phyloP scores from a whole-genome alignment of 1,140 invertebrate species.

The Aphis gossypii region DNA sequence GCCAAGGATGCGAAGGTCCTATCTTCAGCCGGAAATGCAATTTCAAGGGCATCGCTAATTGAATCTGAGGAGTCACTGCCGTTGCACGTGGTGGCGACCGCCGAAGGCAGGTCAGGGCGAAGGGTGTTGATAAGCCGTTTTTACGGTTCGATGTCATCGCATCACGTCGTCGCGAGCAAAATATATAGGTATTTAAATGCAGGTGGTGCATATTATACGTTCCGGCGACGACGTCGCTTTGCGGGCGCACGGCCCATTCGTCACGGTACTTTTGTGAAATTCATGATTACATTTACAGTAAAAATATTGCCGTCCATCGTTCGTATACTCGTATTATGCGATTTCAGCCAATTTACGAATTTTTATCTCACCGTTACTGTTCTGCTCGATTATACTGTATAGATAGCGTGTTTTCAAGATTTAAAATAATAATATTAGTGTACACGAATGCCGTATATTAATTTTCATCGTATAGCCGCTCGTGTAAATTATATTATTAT shows the following conservation, averaged over 20 bases:
- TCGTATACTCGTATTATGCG: too few species aligned
- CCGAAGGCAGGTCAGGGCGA: not conserved
- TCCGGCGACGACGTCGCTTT: not conserved
- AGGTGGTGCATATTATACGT: not conserved
- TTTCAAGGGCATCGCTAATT: not conserved
- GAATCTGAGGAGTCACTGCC: not conserved
- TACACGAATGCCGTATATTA: not conserved
- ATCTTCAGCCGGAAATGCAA: not conserved
- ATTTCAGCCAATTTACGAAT: not conserved
- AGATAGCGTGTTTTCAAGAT: too few species aligned
- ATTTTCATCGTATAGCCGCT: not conserved
- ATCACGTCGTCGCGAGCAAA: not conserved
- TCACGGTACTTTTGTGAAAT: not conserved
- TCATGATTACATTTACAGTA: not conserved
- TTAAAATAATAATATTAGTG: not conserved
- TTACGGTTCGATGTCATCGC: not conserved
- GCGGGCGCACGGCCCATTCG: not conserved
- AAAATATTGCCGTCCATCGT: not conserved
- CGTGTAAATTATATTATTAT: too few species aligned
- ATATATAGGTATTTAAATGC: not conserved
- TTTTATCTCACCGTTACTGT: not conserved
- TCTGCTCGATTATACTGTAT: not conserved
- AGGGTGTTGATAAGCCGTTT: not conserved
- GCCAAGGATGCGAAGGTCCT: not conserved
- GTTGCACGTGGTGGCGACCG: not conserved